Percentiles rank a stretch among this genome's conserved stretches.
Conservation (phyloP, 2,113 vertebrate genomes). For the Corythornis cristatus region DNA sequence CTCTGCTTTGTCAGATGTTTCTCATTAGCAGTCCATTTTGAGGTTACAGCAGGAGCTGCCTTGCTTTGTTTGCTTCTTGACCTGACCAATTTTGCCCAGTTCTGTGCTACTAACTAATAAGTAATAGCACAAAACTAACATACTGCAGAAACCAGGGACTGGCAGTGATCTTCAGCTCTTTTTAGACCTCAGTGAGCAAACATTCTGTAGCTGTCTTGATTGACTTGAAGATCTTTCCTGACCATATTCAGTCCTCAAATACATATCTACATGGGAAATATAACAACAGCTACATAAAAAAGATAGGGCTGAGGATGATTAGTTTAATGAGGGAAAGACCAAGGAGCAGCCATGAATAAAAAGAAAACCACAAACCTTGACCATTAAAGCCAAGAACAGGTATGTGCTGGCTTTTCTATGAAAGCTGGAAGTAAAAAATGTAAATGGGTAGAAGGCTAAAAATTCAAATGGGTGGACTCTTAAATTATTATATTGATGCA, state of each 20-base stretch:
- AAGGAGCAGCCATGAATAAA: neutral
- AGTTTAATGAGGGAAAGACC: neutral
- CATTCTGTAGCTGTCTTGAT: neutral
- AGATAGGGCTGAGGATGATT: neutral
- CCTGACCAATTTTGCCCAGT: neutral
- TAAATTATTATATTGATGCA: neutral
- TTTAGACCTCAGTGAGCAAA: neutral
- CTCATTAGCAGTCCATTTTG: neutral
- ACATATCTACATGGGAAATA: neutral
- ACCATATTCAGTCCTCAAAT: neutral
- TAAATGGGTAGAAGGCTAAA: neutral
- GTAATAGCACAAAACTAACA: neutral
- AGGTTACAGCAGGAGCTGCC: neutral
- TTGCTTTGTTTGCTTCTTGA: neutral
- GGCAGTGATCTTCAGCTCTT: neutral
- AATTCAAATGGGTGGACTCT: neutral
- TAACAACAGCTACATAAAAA: neutral
- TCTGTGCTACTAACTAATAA: neutral
- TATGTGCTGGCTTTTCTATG: neutral
- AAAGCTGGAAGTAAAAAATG: neutral
- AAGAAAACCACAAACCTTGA: neutral
- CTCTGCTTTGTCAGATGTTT: neutral
- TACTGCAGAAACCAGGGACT: neutral
- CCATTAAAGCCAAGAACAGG: neutral
- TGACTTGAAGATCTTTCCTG: constrained; percentile 4